Conservation (phyloP, 2,113 vertebrate genomes). For the Bubo bubo region DNA sequence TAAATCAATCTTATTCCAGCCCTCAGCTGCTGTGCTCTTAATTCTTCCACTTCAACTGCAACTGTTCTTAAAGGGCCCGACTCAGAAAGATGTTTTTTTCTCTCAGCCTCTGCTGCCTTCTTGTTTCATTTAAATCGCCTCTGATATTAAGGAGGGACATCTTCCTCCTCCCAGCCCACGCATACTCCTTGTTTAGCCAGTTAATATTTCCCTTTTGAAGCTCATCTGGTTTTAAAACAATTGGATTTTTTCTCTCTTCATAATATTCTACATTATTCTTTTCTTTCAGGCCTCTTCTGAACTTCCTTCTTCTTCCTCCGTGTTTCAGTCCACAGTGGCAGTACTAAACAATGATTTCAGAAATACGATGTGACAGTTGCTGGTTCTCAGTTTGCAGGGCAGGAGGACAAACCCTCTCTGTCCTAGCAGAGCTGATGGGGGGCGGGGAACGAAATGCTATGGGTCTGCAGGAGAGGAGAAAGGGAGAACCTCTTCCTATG, state of each 20-base stretch:
- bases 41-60: slow-evolving; percentile 8
- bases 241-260: neutral
- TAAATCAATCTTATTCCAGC: slow-evolving; percentile 29
- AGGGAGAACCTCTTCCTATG: neutral
- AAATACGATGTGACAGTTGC: neutral
- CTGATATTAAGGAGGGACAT: neutral
- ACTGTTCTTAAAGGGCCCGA: neutral
- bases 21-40: neutral
- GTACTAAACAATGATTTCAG: neutral
- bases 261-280: neutral
- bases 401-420: neutral
- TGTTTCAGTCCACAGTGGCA: neutral
- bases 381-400: neutral
- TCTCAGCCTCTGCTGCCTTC: neutral
- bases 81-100: neutral
- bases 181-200: neutral
- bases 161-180: neutral
- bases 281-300: neutral
- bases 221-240: slow-evolving; percentile 5
- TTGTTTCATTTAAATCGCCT: neutral
- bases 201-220: neutral
- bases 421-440: neutral
- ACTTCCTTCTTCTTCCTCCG: neutral
- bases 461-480: neutral
- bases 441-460: neutral